These are phyloP conservation scores for Leptura quadrifasciata DNA, from an alignment of 2,888 invertebrate genomes.

Conservation along the genomic window DNA sequence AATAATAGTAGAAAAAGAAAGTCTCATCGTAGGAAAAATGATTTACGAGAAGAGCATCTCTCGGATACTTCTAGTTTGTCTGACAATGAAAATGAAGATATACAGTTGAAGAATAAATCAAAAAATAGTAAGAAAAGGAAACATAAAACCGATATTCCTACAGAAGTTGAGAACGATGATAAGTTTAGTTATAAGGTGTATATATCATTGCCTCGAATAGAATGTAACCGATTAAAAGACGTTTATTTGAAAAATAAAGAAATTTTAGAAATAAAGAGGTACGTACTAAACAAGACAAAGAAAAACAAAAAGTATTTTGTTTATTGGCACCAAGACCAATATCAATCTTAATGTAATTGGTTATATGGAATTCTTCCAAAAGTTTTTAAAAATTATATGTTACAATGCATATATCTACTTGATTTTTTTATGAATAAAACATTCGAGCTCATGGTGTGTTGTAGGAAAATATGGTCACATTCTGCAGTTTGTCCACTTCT, in stretches of 20 bases:
- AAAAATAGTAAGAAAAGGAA: conserved; percentile 43
- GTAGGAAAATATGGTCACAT: too few relatives aligned
- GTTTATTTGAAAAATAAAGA: conserved; percentile 63
- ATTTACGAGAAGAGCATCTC: conserved; percentile 32
- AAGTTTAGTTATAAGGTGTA: conserved; percentile 62
- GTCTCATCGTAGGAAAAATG: conserved; percentile 16
- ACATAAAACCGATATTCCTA: conserved; percentile 49
- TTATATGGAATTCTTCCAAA: too few relatives aligned
- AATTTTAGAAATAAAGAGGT: conserved; percentile 60
- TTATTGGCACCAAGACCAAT: too few relatives aligned
- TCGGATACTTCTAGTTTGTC: conserved; percentile 46
- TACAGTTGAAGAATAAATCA: conserved; percentile 27
- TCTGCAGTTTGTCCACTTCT: too few relatives aligned
- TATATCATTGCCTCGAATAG: conserved; percentile 63
- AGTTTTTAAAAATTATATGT: too few relatives aligned
- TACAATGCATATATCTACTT: too few relatives aligned
- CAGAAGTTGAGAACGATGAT: conserved; percentile 8
- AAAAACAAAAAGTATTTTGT: neutral
- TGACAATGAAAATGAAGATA: conserved; percentile 35
- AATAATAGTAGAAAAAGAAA: conserved; percentile 13
- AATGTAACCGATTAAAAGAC: conserved; percentile 64
- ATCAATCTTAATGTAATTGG: too few relatives aligned
- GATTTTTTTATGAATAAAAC: too few relatives aligned
- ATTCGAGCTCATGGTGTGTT: too few relatives aligned
- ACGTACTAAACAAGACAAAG: conserved; percentile 37